These are phyloP conservation scores for Acanthurus leucopareius DNA, from an alignment of 2,797 vertebrate genomes.

Conservation along the genomic window DNA sequence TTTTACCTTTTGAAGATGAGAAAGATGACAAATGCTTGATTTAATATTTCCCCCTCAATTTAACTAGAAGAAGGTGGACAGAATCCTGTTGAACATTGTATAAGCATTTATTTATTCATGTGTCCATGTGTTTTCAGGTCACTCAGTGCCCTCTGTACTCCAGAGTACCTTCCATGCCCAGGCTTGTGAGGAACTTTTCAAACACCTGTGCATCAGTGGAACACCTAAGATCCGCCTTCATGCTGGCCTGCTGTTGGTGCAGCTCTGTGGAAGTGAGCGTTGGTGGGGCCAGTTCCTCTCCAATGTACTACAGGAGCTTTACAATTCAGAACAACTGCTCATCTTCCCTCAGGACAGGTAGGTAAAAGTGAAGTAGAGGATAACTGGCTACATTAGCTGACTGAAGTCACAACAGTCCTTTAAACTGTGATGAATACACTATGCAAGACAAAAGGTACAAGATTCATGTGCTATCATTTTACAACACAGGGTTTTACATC, in stretches of 20 bases:
- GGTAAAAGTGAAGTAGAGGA: too few relatives aligned
- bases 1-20: background rate
- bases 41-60: background rate
- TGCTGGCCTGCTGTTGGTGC: constrained; percentile 95
- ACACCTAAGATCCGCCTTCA: constrained; percentile 98
- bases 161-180: constrained; percentile 97
- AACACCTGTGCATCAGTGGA: constrained; percentile 98
- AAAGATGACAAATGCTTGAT: background rate
- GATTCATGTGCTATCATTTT: too few relatives aligned
- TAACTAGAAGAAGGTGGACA: background rate
- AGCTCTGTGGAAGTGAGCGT: constrained; percentile 95
- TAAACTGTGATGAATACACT: too few relatives aligned
- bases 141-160: constrained; percentile 95
- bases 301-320: constrained; percentile 97
- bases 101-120: background rate
- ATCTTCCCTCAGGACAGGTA: constrained; percentile 99
- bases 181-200: constrained; percentile 98
- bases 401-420: too few relatives aligned
- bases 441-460: too few relatives aligned
- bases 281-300: constrained; percentile 99
- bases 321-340: constrained; percentile 98
- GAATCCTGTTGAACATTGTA: background rate
- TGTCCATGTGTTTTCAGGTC: constrained; percentile 83
- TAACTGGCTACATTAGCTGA: too few relatives aligned
- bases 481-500: too few relatives aligned